Base-by-base conservation (phyloP, 2,113 vertebrate species). In the Cygnus atratus region DNA sequence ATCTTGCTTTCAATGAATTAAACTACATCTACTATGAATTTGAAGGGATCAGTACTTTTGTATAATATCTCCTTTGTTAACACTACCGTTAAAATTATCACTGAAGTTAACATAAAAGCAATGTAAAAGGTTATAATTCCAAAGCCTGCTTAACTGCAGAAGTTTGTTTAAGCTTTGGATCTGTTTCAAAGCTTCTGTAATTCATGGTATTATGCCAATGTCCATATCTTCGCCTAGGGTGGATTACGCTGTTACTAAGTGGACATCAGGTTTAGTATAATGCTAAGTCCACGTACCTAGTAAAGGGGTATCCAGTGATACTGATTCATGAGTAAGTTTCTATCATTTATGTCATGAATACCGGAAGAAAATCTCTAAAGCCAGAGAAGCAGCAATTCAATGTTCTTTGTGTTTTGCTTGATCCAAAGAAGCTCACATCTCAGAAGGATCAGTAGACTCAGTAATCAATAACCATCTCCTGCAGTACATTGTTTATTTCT, bases 131-230 rank as follows among this genome's bases (percentile, higher is more conserved):
- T 92, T 92, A 50, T 13, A 39, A 41, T 92, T 93, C 57, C 87
- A 93, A 87, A 96, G 48, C 85, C 41, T 84, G 33, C 41, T 84
- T 75, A 74, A 88, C 74, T 87, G 43, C 59, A 86, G 29, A 85
- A 55, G n/a, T 95, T 72, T 92, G 59, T 81, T 92, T 95, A 83
- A 90, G 73, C 29, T 43, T 37, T 90, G 84, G 74, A 73, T 48
- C 55, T 50, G 17, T 87, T 82, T 92, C 88, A 90, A 84, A 84
- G 46, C 79, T 96, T 93, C 92, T 93, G 59, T 90, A 86, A 90
- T 22, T 90, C 76, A 46, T 82, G 50, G 78, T 92, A 87, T 63
- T 37, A 87, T 81, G 68, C 29, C 71, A 92, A 28, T 50, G 25
- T 80, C 68, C 61, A 48, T 50, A 83, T 77, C 74, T 90, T 88